Conservation (phyloP, 2,888 invertebrate genomes). For the Ectobius pallidus region DNA sequence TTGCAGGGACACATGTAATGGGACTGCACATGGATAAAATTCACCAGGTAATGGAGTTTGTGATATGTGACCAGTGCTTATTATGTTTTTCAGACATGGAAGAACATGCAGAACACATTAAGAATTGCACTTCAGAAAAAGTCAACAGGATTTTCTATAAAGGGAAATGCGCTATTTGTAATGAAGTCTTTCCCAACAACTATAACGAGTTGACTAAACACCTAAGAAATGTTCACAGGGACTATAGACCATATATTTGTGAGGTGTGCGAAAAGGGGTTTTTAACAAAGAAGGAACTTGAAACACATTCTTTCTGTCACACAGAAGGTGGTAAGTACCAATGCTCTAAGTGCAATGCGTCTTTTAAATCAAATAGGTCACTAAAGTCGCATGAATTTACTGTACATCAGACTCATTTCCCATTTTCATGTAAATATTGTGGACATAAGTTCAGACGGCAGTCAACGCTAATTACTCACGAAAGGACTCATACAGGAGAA, state of each 20-base stretch:
- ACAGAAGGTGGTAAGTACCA: not conserved
- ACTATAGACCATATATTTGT: not conserved
- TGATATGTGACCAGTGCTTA: not conserved
- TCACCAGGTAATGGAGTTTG: not conserved
- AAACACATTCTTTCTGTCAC: not conserved
- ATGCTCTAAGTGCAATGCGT: not conserved
- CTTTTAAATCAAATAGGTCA: not conserved
- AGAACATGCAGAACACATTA: not conserved
- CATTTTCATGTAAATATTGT: not conserved
- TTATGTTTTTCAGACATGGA: not conserved
- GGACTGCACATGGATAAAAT: not conserved
- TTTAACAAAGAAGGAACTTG: not conserved
- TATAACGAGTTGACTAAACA: not conserved
- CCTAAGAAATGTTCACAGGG: not conserved
- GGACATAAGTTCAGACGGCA: not conserved
- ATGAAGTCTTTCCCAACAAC: not conserved
- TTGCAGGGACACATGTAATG: not conserved
- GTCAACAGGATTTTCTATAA: not conserved
- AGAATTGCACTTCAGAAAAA: not conserved
- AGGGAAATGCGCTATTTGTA: not conserved
- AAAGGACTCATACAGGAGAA: slow-evolving; percentile 2
- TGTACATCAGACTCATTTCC: no score
- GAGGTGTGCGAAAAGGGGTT: not conserved
- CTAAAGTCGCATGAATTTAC: not conserved
- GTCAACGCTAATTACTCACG: not conserved